phyloP scores from a whole-genome alignment of 2,888 invertebrate species.

The Eilema caniola region DNA sequence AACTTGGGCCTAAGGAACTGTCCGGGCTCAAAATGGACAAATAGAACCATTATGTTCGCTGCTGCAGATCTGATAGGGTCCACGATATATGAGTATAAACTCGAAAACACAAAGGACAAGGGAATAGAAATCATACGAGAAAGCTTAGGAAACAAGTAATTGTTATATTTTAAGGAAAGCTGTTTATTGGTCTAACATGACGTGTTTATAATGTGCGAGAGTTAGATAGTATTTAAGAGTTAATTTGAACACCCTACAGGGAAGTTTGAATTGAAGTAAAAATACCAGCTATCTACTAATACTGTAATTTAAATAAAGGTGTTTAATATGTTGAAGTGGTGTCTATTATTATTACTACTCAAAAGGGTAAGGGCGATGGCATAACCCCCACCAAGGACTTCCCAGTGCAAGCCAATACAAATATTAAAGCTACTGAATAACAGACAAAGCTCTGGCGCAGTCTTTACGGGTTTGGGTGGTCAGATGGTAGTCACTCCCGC shows the following conservation, averaged over 20 bases:
- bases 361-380: not conserved
- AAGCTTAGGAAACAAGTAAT: conserved; percentile 15
- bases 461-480: no score
- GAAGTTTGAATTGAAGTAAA: no score
- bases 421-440: not conserved
- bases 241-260: not conserved
- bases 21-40: conserved; percentile 51
- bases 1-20: conserved; percentile 33
- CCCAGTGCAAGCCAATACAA: no score
- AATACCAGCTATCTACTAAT: no score
- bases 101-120: conserved; percentile 43
- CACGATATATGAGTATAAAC: conserved; percentile 36
- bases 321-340: not conserved
- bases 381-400: no score
- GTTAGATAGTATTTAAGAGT: not conserved
- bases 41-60: conserved; percentile 53
- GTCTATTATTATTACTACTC: not conserved
- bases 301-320: not conserved
- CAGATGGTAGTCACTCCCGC: no score
- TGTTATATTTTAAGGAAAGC: conserved; percentile 7
- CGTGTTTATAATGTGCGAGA: not conserved
- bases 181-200: conserved; percentile 2
- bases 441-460: no score
- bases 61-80: conserved; percentile 47
- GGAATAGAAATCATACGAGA: conserved; percentile 41